A percentile compares a stretch with the other conserved stretches of the same genome.
Conservation (phyloP, 2,888 invertebrate genomes). For the Drosophila pseudotalamancana region DNA sequence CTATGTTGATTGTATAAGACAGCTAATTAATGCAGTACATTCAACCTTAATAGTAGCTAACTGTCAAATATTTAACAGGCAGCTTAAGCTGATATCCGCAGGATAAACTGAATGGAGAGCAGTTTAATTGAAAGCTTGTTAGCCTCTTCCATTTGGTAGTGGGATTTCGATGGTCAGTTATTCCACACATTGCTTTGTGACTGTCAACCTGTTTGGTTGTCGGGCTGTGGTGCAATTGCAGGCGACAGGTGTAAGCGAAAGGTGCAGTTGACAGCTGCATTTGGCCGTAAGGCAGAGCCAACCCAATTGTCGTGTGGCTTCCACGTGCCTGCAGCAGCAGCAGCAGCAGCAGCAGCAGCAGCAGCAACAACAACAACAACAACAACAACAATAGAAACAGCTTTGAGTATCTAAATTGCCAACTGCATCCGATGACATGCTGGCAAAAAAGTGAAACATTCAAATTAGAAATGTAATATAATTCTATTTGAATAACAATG, state of each 20-base stretch:
- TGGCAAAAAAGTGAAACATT: conserved; percentile 27
- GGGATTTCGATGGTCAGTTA: neutral
- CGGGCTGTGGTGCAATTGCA: conserved; percentile 7
- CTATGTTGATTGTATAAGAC: neutral
- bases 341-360: neutral
- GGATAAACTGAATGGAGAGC: neutral
- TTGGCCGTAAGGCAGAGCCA: neutral
- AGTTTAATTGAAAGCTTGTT: neutral
- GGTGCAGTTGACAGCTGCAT: conserved; percentile 21
- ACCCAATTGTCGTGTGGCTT: neutral
- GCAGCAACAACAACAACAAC: neutral
- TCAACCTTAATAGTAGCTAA: no score
- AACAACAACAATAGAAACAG: neutral
- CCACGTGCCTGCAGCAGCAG: conserved; percentile 15
- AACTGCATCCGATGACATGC: conserved; percentile 21
- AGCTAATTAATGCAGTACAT: neutral
- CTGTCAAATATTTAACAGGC: neutral
- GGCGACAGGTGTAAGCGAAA: no score
- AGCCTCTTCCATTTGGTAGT: neutral
- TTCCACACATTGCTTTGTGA: neutral
- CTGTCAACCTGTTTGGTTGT: neutral
- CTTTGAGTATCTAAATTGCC: conserved; percentile 14
- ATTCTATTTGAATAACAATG: conserved; percentile 24
- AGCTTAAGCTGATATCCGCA: neutral
- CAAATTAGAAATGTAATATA: conserved; percentile 24